Evolutionary conservation across 37 sponge, comb jelly and placozoan genomes (phyloP).

Genomic region (Diacarnus erythraeanus): DNA sequence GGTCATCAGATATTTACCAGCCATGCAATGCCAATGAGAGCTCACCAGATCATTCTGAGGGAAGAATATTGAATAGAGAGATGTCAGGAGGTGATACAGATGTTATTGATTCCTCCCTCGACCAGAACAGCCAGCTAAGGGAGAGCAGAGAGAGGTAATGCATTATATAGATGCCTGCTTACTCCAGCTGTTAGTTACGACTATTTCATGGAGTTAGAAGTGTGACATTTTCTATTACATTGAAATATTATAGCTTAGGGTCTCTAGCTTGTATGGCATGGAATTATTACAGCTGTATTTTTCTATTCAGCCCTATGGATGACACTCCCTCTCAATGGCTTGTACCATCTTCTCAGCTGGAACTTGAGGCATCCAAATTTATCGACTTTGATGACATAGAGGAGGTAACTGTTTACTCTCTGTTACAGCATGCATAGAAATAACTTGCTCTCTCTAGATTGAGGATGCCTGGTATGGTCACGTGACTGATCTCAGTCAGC

Average conservation of each 20-base stretch:
- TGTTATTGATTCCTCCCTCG: too few species aligned
- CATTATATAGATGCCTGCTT: too few species aligned
- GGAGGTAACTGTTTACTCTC: slow-evolving; percentile 17
- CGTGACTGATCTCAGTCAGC: slow-evolving; percentile 38
- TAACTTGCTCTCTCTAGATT: slow-evolving; percentile 18
- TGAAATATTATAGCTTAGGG: too few species aligned
- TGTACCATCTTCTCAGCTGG: neutral
- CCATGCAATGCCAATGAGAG: too few species aligned
- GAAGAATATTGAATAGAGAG: neutral
- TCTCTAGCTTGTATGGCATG: neutral
- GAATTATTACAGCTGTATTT: neutral
- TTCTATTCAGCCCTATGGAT: neutral
- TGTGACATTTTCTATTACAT: too few species aligned
- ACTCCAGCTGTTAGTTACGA: too few species aligned
- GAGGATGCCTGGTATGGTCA: slow-evolving; percentile 67
- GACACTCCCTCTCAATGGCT: slow-evolving; percentile 6
- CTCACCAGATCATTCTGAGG: too few species aligned
- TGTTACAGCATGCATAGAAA: neutral
- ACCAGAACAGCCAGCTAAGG: too few species aligned
- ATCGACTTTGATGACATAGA: slow-evolving; percentile 24
- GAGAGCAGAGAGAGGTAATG: too few species aligned
- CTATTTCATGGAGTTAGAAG: too few species aligned
- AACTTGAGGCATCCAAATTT: slow-evolving; percentile 13
- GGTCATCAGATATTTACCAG: too few species aligned
- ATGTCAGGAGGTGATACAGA: neutral